Evolutionary conservation across 2,113 vertebrate species (phyloP).

Genomic region (Octodon degus): DNA sequence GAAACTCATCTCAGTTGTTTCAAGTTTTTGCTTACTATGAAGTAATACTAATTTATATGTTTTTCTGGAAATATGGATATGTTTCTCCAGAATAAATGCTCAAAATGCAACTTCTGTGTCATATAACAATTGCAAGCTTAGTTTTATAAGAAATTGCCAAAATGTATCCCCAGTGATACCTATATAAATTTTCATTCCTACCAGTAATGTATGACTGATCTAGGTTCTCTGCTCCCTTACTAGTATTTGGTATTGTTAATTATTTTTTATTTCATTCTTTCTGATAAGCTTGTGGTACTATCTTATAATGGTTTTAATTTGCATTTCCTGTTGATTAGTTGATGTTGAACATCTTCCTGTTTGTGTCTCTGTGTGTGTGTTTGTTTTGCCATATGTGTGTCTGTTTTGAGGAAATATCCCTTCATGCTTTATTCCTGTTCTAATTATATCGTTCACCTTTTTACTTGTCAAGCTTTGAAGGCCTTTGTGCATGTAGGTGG

Average conservation of each 20-base stretch:
- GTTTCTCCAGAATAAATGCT: not conserved
- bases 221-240: not conserved
- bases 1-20: not conserved
- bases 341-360: not conserved
- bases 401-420: not conserved
- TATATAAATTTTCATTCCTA: not conserved
- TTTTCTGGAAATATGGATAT: not conserved
- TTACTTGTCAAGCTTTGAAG: not conserved
- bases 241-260: not conserved
- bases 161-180: not conserved
- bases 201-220: not conserved
- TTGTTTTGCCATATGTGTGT: not conserved
- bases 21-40: not conserved
- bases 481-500: not conserved
- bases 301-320: not conserved
- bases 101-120: not conserved
- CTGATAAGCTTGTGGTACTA: not conserved
- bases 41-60: not conserved
- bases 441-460: not conserved
- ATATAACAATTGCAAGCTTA: not conserved
- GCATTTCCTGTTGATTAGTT: not conserved
- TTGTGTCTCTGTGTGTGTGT: not conserved
- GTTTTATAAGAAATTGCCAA: not conserved
- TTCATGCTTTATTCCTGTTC: not conserved
- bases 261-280: not conserved